Conservation (phyloP, 2,888 invertebrate species). For the Ischnus inquisitorius region DNA sequence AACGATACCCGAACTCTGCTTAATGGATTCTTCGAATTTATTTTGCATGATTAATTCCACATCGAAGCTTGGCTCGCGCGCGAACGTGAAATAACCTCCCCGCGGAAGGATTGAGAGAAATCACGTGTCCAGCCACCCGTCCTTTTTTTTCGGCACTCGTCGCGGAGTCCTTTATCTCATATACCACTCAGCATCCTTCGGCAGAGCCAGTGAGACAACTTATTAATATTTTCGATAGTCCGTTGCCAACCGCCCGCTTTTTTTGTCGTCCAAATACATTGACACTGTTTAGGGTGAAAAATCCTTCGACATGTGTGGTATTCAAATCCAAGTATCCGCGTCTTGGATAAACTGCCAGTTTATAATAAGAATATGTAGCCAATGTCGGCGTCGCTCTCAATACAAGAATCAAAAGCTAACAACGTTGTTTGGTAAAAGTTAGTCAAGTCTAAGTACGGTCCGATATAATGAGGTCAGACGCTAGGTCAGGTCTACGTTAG, state of each 20-base stretch:
- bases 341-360: too few species aligned
- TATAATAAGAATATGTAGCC: too few species aligned
- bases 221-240: constrained; percentile 67
- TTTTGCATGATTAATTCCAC: constrained; percentile 83
- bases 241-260: constrained; percentile 17
- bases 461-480: too few species aligned
- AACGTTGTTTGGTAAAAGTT: too few species aligned
- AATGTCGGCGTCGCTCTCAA: not conserved
- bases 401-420: not conserved
- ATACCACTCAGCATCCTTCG: constrained; percentile 65
- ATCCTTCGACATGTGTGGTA: too few species aligned
- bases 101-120: constrained; percentile 48
- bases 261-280: not conserved
- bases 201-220: constrained; percentile 46
- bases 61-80: constrained; percentile 72
- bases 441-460: too few species aligned
- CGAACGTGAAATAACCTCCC: constrained; percentile 54
- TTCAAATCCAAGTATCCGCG: too few species aligned
- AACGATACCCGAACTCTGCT: constrained; percentile 70
- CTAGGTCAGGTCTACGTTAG: too few species aligned
- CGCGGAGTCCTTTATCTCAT: constrained; percentile 62
- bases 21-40: constrained; percentile 84
- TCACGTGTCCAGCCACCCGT: constrained; percentile 20
- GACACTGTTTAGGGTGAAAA: not conserved
- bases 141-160: constrained; percentile 23